Conservation (phyloP, 2,888 invertebrate genomes). For the Apotomis turbidana region DNA sequence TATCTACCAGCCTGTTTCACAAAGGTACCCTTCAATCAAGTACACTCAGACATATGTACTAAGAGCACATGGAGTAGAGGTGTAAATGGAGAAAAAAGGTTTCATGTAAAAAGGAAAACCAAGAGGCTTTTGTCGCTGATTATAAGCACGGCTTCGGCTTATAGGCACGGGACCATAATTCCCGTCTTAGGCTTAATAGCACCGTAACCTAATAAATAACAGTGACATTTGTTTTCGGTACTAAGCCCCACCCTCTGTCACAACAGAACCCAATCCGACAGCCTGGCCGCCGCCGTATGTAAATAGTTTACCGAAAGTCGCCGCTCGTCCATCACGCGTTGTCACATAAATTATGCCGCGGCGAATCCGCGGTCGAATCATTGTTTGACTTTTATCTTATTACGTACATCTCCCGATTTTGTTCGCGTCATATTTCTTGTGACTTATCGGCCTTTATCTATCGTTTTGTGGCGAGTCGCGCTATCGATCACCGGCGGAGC, state of each 20-base stretch:
- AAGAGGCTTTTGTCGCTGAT: slow-evolving; percentile 24
- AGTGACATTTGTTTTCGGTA: slow-evolving; percentile 83
- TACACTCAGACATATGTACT: neutral
- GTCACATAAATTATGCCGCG: slow-evolving; percentile 85
- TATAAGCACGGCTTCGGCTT: slow-evolving; percentile 39
- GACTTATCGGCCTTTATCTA: slow-evolving; percentile 83
- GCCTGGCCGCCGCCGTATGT: slow-evolving; percentile 80
- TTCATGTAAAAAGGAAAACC: slow-evolving; percentile 1
- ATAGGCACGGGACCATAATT: slow-evolving; percentile 63
- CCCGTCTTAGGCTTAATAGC: slow-evolving; percentile 78
- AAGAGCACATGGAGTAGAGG: neutral
- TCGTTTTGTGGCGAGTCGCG: slow-evolving; percentile 81
- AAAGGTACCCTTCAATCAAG: slow-evolving; percentile 2
- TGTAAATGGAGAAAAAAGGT: slow-evolving; percentile 2
- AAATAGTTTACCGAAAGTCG: slow-evolving; percentile 84
- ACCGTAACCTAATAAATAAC: slow-evolving; percentile 82
- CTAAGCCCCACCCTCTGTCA: slow-evolving; percentile 83
- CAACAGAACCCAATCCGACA: slow-evolving; percentile 82
- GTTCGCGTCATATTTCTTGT: slow-evolving; percentile 84
- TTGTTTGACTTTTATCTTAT: slow-evolving; percentile 85
- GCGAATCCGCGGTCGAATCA: slow-evolving; percentile 84
- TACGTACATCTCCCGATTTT: slow-evolving; percentile 84
- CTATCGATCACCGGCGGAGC: slow-evolving; percentile 79
- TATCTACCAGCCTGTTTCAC: neutral
- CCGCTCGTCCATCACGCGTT: slow-evolving; percentile 84